phyloP scores from a whole-genome alignment of 2,113 vertebrate genomes.

The Atherinomorus stipes region DNA sequence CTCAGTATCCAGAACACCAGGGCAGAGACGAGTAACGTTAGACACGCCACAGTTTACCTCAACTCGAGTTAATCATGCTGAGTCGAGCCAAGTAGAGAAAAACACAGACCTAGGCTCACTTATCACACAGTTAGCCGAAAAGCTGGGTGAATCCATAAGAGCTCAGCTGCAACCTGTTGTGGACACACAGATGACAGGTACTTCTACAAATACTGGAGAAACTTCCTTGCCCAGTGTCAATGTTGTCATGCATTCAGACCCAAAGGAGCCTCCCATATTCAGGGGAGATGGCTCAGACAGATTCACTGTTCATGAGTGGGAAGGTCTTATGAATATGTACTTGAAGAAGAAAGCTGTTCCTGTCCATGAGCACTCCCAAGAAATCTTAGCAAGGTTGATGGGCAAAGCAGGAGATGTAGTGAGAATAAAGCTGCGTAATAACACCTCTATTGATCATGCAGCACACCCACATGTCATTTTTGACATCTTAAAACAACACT shows the following conservation, averaged over 20 bases:
- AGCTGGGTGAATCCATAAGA: background rate
- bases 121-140: background rate
- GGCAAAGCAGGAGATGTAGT: slow-evolving; percentile 1
- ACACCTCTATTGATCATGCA: background rate
- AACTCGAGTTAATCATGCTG: background rate
- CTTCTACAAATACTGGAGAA: background rate
- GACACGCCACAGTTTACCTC: background rate
- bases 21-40: background rate
- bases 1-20: background rate
- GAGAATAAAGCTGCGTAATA: background rate
- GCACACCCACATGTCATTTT: no score
- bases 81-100: background rate
- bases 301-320: slow-evolving; percentile 1
- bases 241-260: no score
- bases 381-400: background rate
- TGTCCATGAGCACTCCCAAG: background rate
- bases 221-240: no score
- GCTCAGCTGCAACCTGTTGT: background rate
- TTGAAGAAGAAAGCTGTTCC: background rate
- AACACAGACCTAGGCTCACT: background rate
- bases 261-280: background rate
- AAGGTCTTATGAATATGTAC: background rate
- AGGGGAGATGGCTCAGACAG: slow-evolving; percentile 6
- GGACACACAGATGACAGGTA: background rate
- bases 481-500: no score